These are phyloP conservation scores for Pogonomyrmex californicus DNA, from an alignment of 1,140 invertebrate genomes.

Conservation along the genomic window DNA sequence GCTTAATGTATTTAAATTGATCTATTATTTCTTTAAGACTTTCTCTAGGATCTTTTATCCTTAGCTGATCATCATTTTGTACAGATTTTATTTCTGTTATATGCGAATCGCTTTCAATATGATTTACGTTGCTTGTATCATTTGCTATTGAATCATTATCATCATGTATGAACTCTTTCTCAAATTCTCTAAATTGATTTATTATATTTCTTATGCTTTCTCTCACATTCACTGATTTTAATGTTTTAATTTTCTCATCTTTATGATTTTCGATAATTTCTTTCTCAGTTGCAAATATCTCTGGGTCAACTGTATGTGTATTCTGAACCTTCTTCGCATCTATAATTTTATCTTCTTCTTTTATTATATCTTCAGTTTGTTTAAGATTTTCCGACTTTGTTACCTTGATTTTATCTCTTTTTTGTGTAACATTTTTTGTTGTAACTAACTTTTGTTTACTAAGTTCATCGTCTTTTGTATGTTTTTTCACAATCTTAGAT, in stretches of 20 bases:
- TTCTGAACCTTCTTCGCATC: not conserved
- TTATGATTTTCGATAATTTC: constrained; percentile 28
- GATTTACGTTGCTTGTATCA: constrained; percentile 21
- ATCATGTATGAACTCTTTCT: constrained; percentile 81
- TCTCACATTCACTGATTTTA: constrained; percentile 75
- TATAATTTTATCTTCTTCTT: constrained; percentile 4
- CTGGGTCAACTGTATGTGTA: not conserved
- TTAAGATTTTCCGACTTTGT: not conserved
- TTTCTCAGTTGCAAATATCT: constrained; percentile 9
- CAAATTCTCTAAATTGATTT: constrained; percentile 85
- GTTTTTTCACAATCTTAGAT: not conserved
- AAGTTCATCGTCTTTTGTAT: constrained; percentile 60
- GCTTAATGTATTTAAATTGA: constrained; percentile 83
- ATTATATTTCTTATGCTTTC: constrained; percentile 85
- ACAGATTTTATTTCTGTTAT: constrained; percentile 50
- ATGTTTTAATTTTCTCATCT: constrained; percentile 22
- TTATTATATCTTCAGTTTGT: not conserved
- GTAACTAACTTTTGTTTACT: constrained; percentile 13
- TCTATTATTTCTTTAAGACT: constrained; percentile 83
- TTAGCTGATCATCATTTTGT: constrained; percentile 51
- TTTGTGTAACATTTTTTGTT: not conserved
- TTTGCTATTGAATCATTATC: constrained; percentile 60
- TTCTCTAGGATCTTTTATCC: constrained; percentile 79
- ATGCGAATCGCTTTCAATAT: constrained; percentile 21
- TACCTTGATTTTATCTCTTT: constrained; percentile 2